Base-by-base conservation (phyloP, 2,888 invertebrate genomes). In the Dasysyrphus tricinctus region DNA sequence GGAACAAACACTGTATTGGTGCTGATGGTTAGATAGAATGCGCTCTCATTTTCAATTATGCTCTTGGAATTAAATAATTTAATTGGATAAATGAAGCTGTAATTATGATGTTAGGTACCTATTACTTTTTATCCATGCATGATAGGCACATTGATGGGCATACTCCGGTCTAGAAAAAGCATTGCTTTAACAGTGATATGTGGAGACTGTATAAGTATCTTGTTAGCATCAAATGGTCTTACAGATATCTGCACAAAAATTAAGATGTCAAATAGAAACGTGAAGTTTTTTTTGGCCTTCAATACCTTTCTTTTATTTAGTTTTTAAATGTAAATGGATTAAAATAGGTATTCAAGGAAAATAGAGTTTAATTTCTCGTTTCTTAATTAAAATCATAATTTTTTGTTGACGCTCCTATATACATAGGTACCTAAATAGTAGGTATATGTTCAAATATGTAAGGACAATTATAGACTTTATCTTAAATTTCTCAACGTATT, bases 41-140 rank as follows among this genome's bases (percentile, higher is more conserved):
- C 74, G 65, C 78, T 86, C 78, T 79, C 78, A 57, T 81, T 78
- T 54, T 78, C 80, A 82, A 82, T 86, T 86, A 81, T 65, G 75
- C 72, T 82, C 78, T 75, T 77, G 56, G 70, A n/a, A 61, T 59
- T 51, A 79, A 82, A 75, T 82, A 82, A 82, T 86, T 86, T 82
- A 86, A 86, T 78, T 81, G 82, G 63, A 81, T 70, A 51, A 70
- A 65, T 69, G 59, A 75, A 54, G 24, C 5, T 51, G 65, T 75
- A 70, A 81, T 81, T 81, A 81, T 54, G 54, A 54, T 54, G 54
- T 54, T 24, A 24, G 24, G 1, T n/a, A n/a, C n/a, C n/a, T 32
- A 51, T 12, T 14, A 12, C 6, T 32, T 29, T 51, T 51, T 51
- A 24, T 51, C 24, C 14, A 51, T 1, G 11, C 29, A 12, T 39